Percentiles rank a stretch among this genome's conserved stretches.
Evolutionary conservation across 1,140 invertebrate genomes (phyloP).

Genomic region (Brachionus paranguensis): DNA sequence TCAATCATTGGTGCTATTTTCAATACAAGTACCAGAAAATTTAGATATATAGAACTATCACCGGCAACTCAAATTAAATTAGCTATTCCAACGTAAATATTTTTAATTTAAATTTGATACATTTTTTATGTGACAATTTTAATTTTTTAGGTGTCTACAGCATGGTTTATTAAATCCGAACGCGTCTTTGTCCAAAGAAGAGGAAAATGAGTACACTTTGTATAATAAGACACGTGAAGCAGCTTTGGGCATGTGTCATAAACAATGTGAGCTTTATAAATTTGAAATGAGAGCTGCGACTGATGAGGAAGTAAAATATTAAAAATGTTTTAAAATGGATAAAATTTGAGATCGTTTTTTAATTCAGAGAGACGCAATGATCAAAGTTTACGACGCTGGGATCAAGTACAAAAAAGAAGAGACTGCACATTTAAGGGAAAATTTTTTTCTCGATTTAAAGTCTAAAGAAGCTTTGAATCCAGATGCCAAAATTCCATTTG

Average conservation of each 20-base stretch:
- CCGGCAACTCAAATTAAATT: conserved; percentile 28
- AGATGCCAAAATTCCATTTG: conserved; percentile 38
- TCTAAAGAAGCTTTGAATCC: conserved; percentile 35
- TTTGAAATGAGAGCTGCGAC: conserved; percentile 34
- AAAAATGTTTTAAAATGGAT: background rate
- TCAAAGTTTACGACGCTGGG: conserved; percentile 31
- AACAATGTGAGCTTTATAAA: conserved; percentile 38
- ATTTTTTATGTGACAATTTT: background rate
- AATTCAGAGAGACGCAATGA: conserved; percentile 37
- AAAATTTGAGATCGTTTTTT: background rate
- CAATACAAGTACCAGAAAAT: conserved; percentile 20
- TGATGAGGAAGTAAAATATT: conserved; percentile 29
- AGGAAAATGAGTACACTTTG: conserved; percentile 34
- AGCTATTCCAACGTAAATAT: conserved; percentile 27
- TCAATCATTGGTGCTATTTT: conserved; percentile 34
- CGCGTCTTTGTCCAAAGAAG: conserved; percentile 5
- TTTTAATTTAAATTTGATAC: background rate
- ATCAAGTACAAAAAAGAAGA: conserved; percentile 37
- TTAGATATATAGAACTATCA: conserved; percentile 36
- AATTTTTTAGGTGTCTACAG: conserved; percentile 13
- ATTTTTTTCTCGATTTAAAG: conserved; percentile 36
- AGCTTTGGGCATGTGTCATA: background rate
- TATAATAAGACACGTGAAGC: conserved; percentile 36
- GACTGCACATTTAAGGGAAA: background rate
- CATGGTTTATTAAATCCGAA: conserved; percentile 33